A percentile compares a stretch with the other conserved stretches of the same genome.
phyloP scores from a whole-genome alignment of 2,797 vertebrate genomes.

The Steatocranus sp. region DNA sequence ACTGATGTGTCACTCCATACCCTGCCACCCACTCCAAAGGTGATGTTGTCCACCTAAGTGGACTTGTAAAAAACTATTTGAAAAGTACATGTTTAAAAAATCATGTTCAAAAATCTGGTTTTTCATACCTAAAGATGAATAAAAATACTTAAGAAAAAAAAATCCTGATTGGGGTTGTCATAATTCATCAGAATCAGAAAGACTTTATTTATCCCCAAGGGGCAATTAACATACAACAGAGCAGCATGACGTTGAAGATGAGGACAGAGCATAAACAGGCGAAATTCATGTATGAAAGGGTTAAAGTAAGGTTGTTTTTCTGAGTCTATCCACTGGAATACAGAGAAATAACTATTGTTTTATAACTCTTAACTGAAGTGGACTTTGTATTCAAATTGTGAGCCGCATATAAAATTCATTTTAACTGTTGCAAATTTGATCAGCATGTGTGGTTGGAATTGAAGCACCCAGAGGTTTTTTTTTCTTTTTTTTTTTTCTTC shows the following conservation, averaged over 20 bases:
- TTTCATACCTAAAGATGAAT: not conserved
- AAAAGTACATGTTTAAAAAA: not conserved
- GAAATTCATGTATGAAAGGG: not conserved
- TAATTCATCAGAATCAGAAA: not conserved
- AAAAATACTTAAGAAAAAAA: not conserved
- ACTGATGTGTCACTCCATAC: not conserved
- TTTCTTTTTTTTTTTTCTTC: too few relatives aligned
- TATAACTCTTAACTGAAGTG: not conserved
- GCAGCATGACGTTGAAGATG: not conserved
- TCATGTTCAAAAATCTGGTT: not conserved
- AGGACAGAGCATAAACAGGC: not conserved
- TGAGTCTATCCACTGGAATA: not conserved
- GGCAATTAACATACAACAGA: not conserved
- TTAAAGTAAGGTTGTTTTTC: not conserved
- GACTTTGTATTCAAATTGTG: not conserved
- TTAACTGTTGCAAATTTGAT: not conserved
- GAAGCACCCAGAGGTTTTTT: not conserved
- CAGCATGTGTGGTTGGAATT: not conserved
- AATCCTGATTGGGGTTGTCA: too few relatives aligned
- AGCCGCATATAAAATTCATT: not conserved
- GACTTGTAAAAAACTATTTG: not conserved
- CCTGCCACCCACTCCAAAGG: not conserved
- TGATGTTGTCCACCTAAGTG: not conserved
- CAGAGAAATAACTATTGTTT: not conserved
- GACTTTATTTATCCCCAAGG: not conserved